Evolutionary conservation across 2,113 vertebrate genomes (phyloP), one percentile per base, ranked within the genome.

Genomic region (Redunca redunca): DNA sequence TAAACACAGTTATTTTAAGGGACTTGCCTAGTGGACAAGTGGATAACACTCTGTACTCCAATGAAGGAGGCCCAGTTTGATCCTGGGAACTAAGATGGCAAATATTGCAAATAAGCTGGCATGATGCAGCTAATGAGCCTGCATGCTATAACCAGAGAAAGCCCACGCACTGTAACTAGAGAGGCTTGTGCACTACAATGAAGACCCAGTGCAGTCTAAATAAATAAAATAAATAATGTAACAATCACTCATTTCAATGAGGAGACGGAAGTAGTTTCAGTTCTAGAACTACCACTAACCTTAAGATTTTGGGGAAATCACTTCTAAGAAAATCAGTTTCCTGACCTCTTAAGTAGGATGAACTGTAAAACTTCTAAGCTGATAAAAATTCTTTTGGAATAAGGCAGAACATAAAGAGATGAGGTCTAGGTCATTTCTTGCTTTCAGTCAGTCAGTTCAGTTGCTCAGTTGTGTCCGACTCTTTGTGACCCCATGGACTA

Each of bases 401-500:
- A 25, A 86, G 33, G 25, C 10, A 82, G 40, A 78, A 16, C 25
- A 78, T 53, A 89, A 82, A 88, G 52, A 86, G 8, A 64, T 40
- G 30, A 77, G 74, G 36, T 77, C 57, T 64, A 82, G 80, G 36
- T 11, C 23, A 43, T 55, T 83, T 89, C 78, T 57, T 48, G 17
- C 6, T 74, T 52, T 78, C 36, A 25, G n/a, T 71, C n/a, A 36
- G 67, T 74, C 67, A 71, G 67, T 23, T 40, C n/a, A 13, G n/a
- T 40, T 0, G 2, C 67, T 36, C n/a, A 40, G n/a, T 71, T 2
- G 5, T 40, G 67, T 40, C 67, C 0, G 0, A 40, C 67, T 40
- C n/a, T 71, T 23, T 71, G 67, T 2, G 10, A 71, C 19, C 21
- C 67, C 21, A 40, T 6, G 67, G 36, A 74, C 36, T 74, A 25